These are phyloP conservation scores for Parnassius smintheus DNA, from an alignment of 2,888 invertebrate genomes.

Conservation along the genomic window DNA sequence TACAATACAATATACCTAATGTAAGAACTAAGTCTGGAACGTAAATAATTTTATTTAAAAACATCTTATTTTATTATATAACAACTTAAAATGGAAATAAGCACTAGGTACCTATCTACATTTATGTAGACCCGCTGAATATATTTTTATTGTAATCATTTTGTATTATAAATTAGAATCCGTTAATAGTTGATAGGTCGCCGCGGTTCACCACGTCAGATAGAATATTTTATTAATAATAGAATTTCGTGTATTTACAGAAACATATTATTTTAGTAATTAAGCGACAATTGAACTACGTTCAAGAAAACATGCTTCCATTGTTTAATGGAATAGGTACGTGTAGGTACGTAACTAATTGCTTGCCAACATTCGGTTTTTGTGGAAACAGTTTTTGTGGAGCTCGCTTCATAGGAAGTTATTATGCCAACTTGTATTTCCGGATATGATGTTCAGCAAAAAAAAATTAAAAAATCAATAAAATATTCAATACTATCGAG, in stretches of 20 bases:
- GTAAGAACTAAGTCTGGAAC: too few species aligned
- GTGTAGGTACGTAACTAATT: slow-evolving; percentile 10
- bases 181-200: too few species aligned
- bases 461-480: too few species aligned
- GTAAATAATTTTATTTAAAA: too few species aligned
- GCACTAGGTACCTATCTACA: too few species aligned
- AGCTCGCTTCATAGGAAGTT: slow-evolving; percentile 4
- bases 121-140: too few species aligned
- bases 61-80: too few species aligned
- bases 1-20: too few species aligned
- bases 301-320: slow-evolving; percentile 13
- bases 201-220: background rate
- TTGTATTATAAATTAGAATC: too few species aligned
- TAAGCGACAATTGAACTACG: slow-evolving; percentile 17
- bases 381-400: slow-evolving; percentile 12
- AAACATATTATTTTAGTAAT: background rate
- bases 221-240: background rate
- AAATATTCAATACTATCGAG: too few species aligned
- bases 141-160: too few species aligned
- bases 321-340: slow-evolving; percentile 24
- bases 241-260: slow-evolving; percentile 3
- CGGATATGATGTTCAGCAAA: background rate
- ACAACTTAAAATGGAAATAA: too few species aligned
- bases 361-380: slow-evolving; percentile 14
- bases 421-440: background rate